A percentile compares a stretch with the other conserved stretches of the same genome.
Conservation (phyloP, 2,113 vertebrate genomes). For the Azemiops feae region DNA sequence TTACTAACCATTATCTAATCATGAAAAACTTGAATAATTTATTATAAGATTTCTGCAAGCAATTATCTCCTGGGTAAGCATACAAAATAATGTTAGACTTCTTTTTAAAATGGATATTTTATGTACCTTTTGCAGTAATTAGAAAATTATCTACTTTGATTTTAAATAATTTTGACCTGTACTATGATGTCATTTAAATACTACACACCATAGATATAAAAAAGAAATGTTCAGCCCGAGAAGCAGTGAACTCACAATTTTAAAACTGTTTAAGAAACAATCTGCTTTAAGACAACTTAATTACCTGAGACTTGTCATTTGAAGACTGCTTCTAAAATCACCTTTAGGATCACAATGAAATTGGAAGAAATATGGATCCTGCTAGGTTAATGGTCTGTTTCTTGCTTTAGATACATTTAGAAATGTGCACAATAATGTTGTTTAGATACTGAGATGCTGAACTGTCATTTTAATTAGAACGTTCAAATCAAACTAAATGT, state of each 20-base stretch:
- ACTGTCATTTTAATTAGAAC: slow-evolving; percentile 37
- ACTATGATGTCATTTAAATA: slow-evolving; percentile 7
- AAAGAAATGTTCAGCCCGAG: not conserved
- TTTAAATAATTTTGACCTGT: slow-evolving; percentile 40
- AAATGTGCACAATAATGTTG: not conserved
- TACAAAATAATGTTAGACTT: not conserved
- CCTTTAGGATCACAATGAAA: not conserved
- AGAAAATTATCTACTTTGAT: slow-evolving; percentile 23
- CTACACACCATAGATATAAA: not conserved
- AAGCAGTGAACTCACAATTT: not conserved
- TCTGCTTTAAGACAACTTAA: not conserved
- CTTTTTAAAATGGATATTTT: slow-evolving; percentile 21
- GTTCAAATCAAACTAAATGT: slow-evolving; percentile 7
- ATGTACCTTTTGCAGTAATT: slow-evolving; percentile 10
- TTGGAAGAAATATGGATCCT: slow-evolving; percentile 39
- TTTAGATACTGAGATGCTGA: slow-evolving; percentile 24
- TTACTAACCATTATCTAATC: not conserved
- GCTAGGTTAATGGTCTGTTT: not conserved
- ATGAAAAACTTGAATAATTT: slow-evolving; percentile 38
- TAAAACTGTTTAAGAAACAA: not conserved
- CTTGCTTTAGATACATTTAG: not conserved
- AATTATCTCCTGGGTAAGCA: slow-evolving; percentile 26
- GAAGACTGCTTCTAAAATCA: not conserved
- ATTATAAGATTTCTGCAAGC: slow-evolving; percentile 7
- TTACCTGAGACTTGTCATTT: slow-evolving; percentile 12